These are phyloP conservation scores for Lepidotrigona ventralis DNA, from an alignment of 1,140 invertebrate genomes.

Conservation along the genomic window DNA sequence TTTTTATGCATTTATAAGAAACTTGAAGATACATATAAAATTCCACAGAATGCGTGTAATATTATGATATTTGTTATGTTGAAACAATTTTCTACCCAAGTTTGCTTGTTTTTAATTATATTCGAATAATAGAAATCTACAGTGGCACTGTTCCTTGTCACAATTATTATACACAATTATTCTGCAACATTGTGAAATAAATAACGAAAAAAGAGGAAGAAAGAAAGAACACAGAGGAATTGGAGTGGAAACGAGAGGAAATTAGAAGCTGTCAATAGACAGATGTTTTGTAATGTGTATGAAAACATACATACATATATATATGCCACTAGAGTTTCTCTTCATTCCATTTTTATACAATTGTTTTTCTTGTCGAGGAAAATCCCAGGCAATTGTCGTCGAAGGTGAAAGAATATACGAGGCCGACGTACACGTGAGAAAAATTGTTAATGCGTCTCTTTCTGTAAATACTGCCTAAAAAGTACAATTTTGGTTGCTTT, in stretches of 20 bases:
- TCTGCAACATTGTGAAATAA: not conserved
- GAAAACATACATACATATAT: not conserved
- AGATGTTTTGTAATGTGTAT: not conserved
- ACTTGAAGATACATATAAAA: too few species aligned
- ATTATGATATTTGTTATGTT: too few species aligned
- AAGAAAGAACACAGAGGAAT: not conserved
- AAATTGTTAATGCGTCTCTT: not conserved
- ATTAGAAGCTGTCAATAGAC: not conserved
- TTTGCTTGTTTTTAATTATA: too few species aligned
- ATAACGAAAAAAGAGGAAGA: not conserved
- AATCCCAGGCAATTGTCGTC: constrained; percentile 7
- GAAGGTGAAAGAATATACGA: constrained; percentile 30
- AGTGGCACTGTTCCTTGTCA: not conserved
- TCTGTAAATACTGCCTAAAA: not conserved
- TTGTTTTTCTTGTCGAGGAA: not conserved
- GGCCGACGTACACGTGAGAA: constrained; percentile 1
- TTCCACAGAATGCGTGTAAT: too few species aligned
- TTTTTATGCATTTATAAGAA: too few species aligned
- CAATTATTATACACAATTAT: too few species aligned
- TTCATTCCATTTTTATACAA: not conserved
- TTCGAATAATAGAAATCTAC: not conserved
- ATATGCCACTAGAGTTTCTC: not conserved
- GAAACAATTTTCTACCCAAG: too few species aligned
- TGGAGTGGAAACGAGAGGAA: not conserved
- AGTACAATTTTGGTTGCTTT: too few species aligned